Evolutionary conservation across 1,140 invertebrate genomes (phyloP), one percentile per base, ranked within the genome.

Genomic region (Ephestia elutella): DNA sequence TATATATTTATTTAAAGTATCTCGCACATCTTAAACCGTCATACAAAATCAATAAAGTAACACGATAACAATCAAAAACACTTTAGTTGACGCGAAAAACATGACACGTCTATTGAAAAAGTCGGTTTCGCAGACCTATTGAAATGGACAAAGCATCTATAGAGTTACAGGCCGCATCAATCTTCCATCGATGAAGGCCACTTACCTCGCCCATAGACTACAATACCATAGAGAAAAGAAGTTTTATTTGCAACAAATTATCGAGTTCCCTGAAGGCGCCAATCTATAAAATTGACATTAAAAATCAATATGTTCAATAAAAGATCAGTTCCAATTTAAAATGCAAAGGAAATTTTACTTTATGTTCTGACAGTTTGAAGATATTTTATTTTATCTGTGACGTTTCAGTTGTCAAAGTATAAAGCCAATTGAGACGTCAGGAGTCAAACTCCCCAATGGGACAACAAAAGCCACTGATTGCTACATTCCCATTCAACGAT

Each of bases 391-490:
- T 18, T 56, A 11, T 66, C 17, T 49, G 20, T 57, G 19, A 32
- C 59, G 8, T 19, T 64, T 57, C 32, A 44, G 32, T 60, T 60
- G 60, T 60, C 60, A 64, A 60, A 30, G 44, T 48, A 56, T 38
- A 62, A 70, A 56, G 56, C 56, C 48, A 66, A 86, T 78, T 68
- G 69, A 85, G 75, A 82, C 76, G 78, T 84, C 84, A 87, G 80
- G 73, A 78, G 80, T 84, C 77, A 78, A 62, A 59, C 58, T 56
- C 51, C 65, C 66, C 53, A 55, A 65, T 67, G 25, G 49, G 54
- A 61, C 65, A 68, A 85, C 80, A 84, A 82, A 82, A 65, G 54
- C 48, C 53, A 54, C 68, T 87, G 84, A 86, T 87, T 85, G 78
- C 82, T 68, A 56, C 56, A 67, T 57, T 67, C 54, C 71, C 65